Evolutionary conservation across 2,797 vertebrate species (phyloP).

Genomic region (Otolemur crassicaudatus): DNA sequence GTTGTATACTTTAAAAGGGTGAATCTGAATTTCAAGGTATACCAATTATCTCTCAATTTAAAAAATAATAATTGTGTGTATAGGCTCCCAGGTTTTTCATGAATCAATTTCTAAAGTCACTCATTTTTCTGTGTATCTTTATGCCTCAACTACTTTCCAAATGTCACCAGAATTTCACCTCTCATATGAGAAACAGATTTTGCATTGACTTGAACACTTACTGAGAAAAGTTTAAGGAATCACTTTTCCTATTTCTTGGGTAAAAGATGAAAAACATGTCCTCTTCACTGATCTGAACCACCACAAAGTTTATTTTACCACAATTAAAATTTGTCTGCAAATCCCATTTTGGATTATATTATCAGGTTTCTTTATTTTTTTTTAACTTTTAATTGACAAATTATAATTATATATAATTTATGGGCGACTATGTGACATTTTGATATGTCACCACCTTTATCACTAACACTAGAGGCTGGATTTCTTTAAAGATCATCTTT

Average conservation of each 20-base stretch:
- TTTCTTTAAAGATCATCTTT: constrained; percentile 42
- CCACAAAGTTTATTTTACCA: not conserved
- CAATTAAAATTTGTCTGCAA: constrained; percentile 16
- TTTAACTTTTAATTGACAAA: not conserved
- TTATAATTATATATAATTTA: not conserved
- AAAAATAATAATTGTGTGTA: not conserved
- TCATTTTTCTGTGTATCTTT: not conserved
- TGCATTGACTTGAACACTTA: not conserved
- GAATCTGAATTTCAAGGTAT: not conserved
- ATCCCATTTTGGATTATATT: not conserved
- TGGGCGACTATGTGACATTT: not conserved
- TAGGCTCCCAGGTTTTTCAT: not conserved
- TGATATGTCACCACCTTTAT: not conserved
- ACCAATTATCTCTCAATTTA: not conserved
- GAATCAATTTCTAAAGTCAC: not conserved
- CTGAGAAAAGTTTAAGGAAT: constrained; percentile 3
- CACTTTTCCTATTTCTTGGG: not conserved
- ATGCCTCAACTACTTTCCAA: constrained; percentile 1
- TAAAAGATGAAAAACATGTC: constrained; percentile 32
- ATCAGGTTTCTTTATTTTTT: not conserved
- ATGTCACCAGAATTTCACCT: not conserved
- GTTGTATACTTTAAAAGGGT: not conserved
- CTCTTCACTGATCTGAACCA: not conserved
- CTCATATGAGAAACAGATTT: not conserved
- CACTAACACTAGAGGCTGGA: not conserved